Conservation (phyloP, 1,140 invertebrate species). For the Drosophila insularis region DNA sequence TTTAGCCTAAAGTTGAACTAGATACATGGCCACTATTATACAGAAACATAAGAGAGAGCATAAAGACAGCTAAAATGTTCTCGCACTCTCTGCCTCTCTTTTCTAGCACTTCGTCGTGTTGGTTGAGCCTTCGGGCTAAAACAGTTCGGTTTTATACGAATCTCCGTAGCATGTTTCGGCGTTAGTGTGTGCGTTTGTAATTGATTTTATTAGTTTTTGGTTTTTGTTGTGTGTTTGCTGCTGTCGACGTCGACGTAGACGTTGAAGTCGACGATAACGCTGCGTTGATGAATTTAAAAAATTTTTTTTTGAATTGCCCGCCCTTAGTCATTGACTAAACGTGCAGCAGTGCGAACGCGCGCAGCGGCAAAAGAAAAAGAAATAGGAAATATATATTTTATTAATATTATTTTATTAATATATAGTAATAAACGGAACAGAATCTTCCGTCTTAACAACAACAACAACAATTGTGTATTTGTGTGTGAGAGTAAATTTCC, state of each 20-base stretch:
- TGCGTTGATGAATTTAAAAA: conserved; percentile 79
- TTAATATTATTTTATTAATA: neutral
- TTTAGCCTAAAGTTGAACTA: too few relatives aligned
- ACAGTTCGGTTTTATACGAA: conserved; percentile 20
- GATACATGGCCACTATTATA: neutral
- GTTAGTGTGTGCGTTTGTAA: conserved; percentile 77
- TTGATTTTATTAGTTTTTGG: conserved; percentile 82
- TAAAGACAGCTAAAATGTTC: conserved; percentile 9
- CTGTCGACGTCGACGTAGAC: conserved; percentile 48
- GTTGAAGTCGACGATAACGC: conserved; percentile 37
- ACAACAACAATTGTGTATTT: conserved; percentile 1
- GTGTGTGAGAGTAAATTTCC: neutral
- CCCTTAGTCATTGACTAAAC: conserved; percentile 82
- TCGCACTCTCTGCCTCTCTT: conserved; percentile 38
- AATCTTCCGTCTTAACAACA: conserved; percentile 20
- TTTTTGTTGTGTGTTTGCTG: conserved; percentile 78
- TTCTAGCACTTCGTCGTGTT: conserved; percentile 32
- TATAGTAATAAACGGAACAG: neutral
- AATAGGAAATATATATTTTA: conserved; percentile 20
- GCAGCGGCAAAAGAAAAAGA: conserved; percentile 45
- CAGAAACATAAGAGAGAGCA: conserved; percentile 1
- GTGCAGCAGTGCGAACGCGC: conserved; percentile 80
- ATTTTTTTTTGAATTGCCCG: conserved; percentile 80
- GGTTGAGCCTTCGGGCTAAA: conserved; percentile 7
- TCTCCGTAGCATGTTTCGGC: conserved; percentile 5